These are phyloP conservation scores for Hyperoplus immaculatus DNA, from an alignment of 2,797 vertebrate genomes.

Conservation along the genomic window DNA sequence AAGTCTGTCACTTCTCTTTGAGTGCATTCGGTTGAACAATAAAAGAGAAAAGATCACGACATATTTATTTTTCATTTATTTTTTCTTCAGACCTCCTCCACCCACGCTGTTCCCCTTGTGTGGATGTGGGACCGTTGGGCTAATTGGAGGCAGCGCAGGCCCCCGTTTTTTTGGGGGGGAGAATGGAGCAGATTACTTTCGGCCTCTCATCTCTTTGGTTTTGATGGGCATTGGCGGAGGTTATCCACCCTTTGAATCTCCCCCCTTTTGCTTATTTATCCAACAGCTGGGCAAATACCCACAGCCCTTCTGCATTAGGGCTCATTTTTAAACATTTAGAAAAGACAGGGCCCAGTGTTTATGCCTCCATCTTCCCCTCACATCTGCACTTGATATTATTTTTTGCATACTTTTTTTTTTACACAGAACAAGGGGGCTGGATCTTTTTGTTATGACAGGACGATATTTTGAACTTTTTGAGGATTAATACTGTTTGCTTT, in stretches of 20 bases:
- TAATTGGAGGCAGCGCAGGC: constrained; percentile 75
- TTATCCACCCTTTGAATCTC: constrained; percentile 80
- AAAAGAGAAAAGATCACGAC: not conserved
- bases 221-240: constrained; percentile 79
- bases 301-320: constrained; percentile 83
- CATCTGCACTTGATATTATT: constrained; percentile 87
- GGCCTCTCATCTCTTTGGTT: constrained; percentile 76
- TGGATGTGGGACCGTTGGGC: constrained; percentile 51
- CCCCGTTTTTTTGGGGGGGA: constrained; percentile 35
- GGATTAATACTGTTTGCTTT: constrained; percentile 87
- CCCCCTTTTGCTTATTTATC: constrained; percentile 81
- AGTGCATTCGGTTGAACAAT: constrained; percentile 12
- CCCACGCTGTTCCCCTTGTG: constrained; percentile 5
- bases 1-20: not conserved
- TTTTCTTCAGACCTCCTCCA: constrained; percentile 24
- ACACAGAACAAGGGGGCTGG: constrained; percentile 78
- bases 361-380: constrained; percentile 81
- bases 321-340: constrained; percentile 86
- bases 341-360: constrained; percentile 83
- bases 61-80: not conserved
- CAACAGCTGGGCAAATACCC: constrained; percentile 85
- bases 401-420: constrained; percentile 73
- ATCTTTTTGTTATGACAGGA: constrained; percentile 85
- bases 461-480: constrained; percentile 85
- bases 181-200: constrained; percentile 62